These are phyloP conservation scores for Indri indri DNA, from an alignment of 2,113 vertebrate genomes.

Conservation along the genomic window DNA sequence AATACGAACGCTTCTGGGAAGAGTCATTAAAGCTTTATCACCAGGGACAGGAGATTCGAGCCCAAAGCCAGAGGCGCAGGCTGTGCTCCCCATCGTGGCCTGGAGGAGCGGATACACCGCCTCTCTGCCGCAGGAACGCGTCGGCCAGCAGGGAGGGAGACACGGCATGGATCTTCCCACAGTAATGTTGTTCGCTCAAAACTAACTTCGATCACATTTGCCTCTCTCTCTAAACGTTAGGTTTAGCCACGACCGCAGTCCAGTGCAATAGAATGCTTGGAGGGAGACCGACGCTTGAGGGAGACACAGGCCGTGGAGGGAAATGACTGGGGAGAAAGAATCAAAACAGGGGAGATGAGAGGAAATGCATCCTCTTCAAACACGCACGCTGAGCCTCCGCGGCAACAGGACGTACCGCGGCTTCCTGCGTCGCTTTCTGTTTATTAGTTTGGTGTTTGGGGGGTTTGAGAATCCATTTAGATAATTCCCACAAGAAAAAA, in stretches of 20 bases:
- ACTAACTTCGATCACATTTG: not conserved
- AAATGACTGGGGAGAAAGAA: not conserved
- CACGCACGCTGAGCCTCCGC: fast-evolving
- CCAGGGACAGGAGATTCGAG: not conserved
- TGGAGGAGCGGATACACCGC: not conserved
- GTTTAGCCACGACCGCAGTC: not conserved
- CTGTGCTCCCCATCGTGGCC: not conserved
- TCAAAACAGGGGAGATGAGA: constrained; percentile 14
- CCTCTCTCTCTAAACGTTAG: not conserved
- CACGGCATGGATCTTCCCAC: not conserved
- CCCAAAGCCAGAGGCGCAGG: not conserved
- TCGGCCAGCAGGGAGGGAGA: not conserved
- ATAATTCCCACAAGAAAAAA: constrained; percentile 50
- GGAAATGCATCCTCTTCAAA: not conserved
- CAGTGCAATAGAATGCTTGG: not conserved
- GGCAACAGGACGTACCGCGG: fast-evolving
- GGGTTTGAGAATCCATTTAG: not conserved
- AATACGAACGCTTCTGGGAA: constrained; percentile 53
- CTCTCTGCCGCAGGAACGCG: not conserved
- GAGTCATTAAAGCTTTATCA: constrained; percentile 6
- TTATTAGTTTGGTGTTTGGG: not conserved
- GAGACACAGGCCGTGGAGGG: not conserved
- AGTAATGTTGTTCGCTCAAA: not conserved
- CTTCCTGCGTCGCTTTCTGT: not conserved
- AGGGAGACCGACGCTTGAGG: not conserved